Base-by-base conservation (phyloP, 2,888 invertebrate genomes). In the Eupithecia vulgata region DNA sequence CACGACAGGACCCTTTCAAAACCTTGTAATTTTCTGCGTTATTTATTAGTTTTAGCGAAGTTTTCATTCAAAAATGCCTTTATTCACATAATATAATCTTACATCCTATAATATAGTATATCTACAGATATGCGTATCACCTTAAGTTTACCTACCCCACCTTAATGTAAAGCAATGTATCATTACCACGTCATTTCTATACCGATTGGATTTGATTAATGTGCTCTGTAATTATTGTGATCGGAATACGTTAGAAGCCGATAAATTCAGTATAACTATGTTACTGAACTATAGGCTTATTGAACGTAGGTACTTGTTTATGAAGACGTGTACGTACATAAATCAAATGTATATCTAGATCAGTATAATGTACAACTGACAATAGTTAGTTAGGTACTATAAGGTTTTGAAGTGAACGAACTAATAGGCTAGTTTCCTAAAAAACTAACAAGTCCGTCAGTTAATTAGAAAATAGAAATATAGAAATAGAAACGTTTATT, bases 171-270 rank as follows among this genome's bases (percentile, higher is more conserved):
- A 6, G 82, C 81, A 83, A 85, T 86, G 85, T 85, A 86, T 85
- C 85, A 87, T 84, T 81, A 84, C 78, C 72, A 72, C 82, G 85
- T 84, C 86, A 83, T 79, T 78, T 78, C 80, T 73, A 79, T 81
- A 65, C 85, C 81, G 85, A 82, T 85, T 80, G 77, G 67, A 69
- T 71, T 77, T 87, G 87, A 87, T 87, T 86, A 86, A 87, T 86
- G 86, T 64, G 77, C 65, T 75, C 72, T 79, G 82, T 85, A 86
- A 85, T 87, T 86, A 86, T 84, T 83, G 81, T 81, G 82, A 81
- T 81, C 79, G 61, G 82, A 78, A 80, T n/a, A n/a, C 79, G 76
- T 59, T 73, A 59, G 71, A 61, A 21, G 61, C 57, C 72, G 67
- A 72, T 75, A 74, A 42, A 71, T 66, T 69, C 61, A n/a, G 37